phyloP scores from a whole-genome alignment of 1,140 invertebrate genomes.

The Periplaneta americana region DNA sequence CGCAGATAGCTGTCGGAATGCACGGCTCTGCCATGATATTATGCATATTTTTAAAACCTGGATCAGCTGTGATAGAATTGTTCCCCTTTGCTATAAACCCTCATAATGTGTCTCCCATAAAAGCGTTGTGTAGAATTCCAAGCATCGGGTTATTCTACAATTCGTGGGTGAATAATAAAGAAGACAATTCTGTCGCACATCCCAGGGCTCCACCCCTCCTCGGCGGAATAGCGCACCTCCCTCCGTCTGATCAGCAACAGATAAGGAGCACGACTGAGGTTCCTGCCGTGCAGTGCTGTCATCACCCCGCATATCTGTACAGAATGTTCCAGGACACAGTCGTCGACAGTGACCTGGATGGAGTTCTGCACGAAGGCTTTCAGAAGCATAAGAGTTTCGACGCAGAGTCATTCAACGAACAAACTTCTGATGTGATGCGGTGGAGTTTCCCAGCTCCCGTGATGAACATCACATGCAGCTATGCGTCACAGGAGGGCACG shows the following conservation, averaged over 20 bases:
- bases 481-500: not conserved
- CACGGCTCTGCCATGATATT: slow-evolving; percentile 35
- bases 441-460: slow-evolving; percentile 8
- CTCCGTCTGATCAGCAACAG: slow-evolving; percentile 28
- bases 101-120: slow-evolving; percentile 41
- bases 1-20: slow-evolving; percentile 32
- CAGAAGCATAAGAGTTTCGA: not conserved
- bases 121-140: slow-evolving; percentile 34
- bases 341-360: slow-evolving; percentile 30
- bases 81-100: slow-evolving; percentile 41
- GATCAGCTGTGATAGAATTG: slow-evolving; percentile 31
- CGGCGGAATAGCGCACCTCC: slow-evolving; percentile 38
- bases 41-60: slow-evolving; percentile 29
- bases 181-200: slow-evolving; percentile 34
- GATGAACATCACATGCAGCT: not conserved
- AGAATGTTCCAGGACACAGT: slow-evolving; percentile 48
- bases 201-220: slow-evolving; percentile 31
- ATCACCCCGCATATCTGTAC: slow-evolving; percentile 45
- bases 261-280: slow-evolving; percentile 35
- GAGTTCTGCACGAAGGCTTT: slow-evolving; percentile 1
- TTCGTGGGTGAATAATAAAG: slow-evolving; percentile 38
- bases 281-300: slow-evolving; percentile 41
- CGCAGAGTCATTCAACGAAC: not conserved
- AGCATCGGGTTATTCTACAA: slow-evolving; percentile 36
- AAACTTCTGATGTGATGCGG: not conserved